phyloP scores from a whole-genome alignment of 2,888 invertebrate genomes.

The Camponotus fellah region DNA sequence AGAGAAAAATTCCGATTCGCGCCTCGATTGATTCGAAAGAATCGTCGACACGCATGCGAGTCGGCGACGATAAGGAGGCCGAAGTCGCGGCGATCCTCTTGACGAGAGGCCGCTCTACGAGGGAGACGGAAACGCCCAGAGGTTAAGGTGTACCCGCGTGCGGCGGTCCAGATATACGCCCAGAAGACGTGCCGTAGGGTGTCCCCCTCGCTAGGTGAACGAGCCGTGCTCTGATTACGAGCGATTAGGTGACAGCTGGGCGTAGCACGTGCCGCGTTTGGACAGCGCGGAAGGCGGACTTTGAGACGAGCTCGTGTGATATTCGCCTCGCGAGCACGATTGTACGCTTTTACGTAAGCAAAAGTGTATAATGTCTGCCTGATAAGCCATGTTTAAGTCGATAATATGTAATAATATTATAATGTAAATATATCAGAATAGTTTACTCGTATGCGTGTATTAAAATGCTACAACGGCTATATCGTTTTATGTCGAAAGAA shows the following conservation, averaged over 20 bases:
- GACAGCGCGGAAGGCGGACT: slow-evolving; percentile 22
- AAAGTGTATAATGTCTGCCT: not conserved
- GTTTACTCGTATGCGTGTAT: not conserved
- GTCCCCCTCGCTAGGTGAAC: slow-evolving; percentile 54
- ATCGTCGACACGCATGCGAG: slow-evolving; percentile 41
- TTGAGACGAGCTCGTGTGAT: slow-evolving; percentile 1
- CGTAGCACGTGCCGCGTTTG: slow-evolving; percentile 13
- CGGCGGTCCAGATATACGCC: slow-evolving; percentile 70
- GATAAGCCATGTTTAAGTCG: not conserved
- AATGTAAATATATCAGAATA: not conserved
- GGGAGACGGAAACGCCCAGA: slow-evolving; percentile 81
- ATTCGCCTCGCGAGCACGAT: not conserved
- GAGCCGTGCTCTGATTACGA: slow-evolving; percentile 36
- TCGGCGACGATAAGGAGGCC: slow-evolving; percentile 11
- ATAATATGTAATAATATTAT: too few species aligned
- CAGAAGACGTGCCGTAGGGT: slow-evolving; percentile 64
- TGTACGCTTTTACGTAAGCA: not conserved
- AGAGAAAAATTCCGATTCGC: not conserved
- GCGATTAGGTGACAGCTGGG: slow-evolving; percentile 34
- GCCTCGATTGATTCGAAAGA: not conserved
- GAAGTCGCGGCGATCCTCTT: slow-evolving; percentile 4
- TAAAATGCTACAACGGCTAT: too few species aligned
- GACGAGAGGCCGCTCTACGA: slow-evolving; percentile 64
- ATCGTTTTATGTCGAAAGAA: not conserved
- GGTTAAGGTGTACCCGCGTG: slow-evolving; percentile 72